Evolutionary conservation across 2,797 vertebrate genomes (phyloP), one percentile per base, ranked within the genome.

Genomic region (Chrysocyon brachyurus): DNA sequence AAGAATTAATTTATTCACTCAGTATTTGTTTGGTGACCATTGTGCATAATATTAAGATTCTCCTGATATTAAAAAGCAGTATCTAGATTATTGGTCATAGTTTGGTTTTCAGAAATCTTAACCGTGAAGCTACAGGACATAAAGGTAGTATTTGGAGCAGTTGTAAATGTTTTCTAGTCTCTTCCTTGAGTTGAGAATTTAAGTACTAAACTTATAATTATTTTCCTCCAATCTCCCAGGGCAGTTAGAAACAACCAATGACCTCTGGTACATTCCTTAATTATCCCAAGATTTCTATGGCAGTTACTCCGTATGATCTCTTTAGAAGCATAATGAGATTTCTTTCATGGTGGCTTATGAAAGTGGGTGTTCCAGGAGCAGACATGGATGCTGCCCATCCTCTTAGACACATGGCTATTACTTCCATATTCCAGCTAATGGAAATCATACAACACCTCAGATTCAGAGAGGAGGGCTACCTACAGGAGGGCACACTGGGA

Each of bases 161-260:
- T 24, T 22, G 36, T 61, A 26, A 16, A 5, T n/a, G 12, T 88
- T 85, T 87, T 88, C 26, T 15, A 7, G 9, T 84, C 17, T 56
- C 54, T 73, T 81, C 16, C 28, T 52, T 86, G 33, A 85, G 14
- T 16, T 92, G 49, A 81, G 28, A 92, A 88, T 73, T 81, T 40
- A 87, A 87, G 15, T 7, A 9, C n/a, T 75, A 4, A 94, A 3
- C 14, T 92, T 61, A 36, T 57, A 73, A 68, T 75, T 82, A 68
- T 72, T 12, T 72, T 89, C n/a, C 28, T 94, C 28, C 26, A 81
- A 16, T 75, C 92, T 88, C 86, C n/a, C n/a, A 93, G 24, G 28
- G 40, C 9, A 64, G 59, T 87, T 63, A 88, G 85, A 87, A 88
- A 21, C 19, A 54, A 36, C 14, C 9, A 57, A 11, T 2, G 36